These are phyloP conservation scores for Eumacrocentrus americanus DNA, from an alignment of 2,888 invertebrate genomes.

Conservation along the genomic window DNA sequence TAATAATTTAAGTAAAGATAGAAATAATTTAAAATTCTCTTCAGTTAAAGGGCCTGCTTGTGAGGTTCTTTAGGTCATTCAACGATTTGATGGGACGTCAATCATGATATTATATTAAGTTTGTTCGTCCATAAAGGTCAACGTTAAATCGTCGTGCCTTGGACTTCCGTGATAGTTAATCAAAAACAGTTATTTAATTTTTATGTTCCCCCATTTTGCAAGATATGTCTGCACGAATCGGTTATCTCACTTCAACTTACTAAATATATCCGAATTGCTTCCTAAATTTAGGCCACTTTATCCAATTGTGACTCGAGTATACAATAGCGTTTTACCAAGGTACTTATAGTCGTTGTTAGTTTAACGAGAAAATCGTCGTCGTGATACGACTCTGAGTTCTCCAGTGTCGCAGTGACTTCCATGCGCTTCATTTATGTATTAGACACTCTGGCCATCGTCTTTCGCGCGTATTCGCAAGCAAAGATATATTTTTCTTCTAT, in stretches of 20 bases:
- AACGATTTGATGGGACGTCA: constrained; percentile 9
- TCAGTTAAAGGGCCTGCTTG: not conserved
- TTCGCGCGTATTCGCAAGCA: not conserved
- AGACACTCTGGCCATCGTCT: constrained; percentile 15
- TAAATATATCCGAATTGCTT: constrained; percentile 29
- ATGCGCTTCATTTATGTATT: constrained; percentile 31
- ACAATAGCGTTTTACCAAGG: constrained; percentile 39
- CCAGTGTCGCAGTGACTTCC: constrained; percentile 32
- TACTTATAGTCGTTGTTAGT: constrained; percentile 51
- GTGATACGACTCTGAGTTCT: constrained; percentile 40
- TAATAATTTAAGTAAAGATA: too few relatives aligned
- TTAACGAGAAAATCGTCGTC: constrained; percentile 56
- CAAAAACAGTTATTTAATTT: not conserved
- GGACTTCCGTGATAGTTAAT: constrained; percentile 5
- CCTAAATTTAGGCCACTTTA: constrained; percentile 56
- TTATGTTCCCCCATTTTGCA: not conserved
- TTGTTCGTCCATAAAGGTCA: constrained; percentile 12
- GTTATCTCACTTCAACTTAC: constrained; percentile 7
- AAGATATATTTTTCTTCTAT: constrained; percentile 12
- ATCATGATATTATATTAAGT: constrained; percentile 1
- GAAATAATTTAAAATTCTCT: not conserved
- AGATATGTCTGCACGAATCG: constrained; percentile 12
- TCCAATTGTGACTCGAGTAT: constrained; percentile 50
- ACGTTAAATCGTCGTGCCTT: constrained; percentile 4
- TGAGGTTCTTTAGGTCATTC: not conserved